These are phyloP conservation scores for Teinopalpus imperialis DNA, from an alignment of 2,888 invertebrate genomes.

Conservation along the genomic window DNA sequence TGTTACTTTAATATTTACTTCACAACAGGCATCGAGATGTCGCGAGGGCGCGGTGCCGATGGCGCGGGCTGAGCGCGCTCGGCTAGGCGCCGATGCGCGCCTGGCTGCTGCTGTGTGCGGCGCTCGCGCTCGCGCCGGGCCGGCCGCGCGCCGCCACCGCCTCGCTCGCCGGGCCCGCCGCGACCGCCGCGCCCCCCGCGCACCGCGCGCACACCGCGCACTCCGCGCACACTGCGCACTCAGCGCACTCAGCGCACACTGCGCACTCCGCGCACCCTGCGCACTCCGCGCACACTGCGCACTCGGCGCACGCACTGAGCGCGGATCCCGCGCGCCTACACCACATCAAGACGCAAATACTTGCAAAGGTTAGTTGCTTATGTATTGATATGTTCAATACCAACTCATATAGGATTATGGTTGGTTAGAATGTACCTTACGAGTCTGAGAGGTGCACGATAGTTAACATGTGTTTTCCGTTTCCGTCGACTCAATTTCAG, in stretches of 20 bases:
- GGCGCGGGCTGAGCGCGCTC: constrained; percentile 70
- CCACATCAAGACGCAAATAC: constrained; percentile 39
- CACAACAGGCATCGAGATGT: constrained; percentile 76
- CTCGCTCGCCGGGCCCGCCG: constrained; percentile 26
- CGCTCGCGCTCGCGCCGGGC: constrained; percentile 62
- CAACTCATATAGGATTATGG: too few relatives aligned
- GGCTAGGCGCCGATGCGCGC: constrained; percentile 77
- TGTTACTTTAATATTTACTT: too few relatives aligned
- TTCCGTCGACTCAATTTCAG: too few relatives aligned
- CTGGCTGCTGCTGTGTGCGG: constrained; percentile 77
- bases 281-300: constrained; percentile 11
- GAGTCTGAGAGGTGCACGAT: too few relatives aligned
- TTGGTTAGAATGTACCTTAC: too few relatives aligned
- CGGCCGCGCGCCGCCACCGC: constrained; percentile 65
- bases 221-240: neutral
- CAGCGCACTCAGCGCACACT: constrained; percentile 6
- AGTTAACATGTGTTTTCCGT: too few relatives aligned
- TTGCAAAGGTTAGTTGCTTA: constrained; percentile 40
- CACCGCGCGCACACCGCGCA: constrained; percentile 25
- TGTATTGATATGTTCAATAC: too few relatives aligned
- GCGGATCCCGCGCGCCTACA: constrained; percentile 41
- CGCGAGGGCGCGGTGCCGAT: constrained; percentile 69
- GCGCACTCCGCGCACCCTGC: constrained; percentile 3
- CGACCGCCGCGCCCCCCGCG: constrained; percentile 27
- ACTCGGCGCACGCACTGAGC: neutral